Base-by-base conservation (phyloP, 2,888 invertebrate species). In the Acleris holmiana region DNA sequence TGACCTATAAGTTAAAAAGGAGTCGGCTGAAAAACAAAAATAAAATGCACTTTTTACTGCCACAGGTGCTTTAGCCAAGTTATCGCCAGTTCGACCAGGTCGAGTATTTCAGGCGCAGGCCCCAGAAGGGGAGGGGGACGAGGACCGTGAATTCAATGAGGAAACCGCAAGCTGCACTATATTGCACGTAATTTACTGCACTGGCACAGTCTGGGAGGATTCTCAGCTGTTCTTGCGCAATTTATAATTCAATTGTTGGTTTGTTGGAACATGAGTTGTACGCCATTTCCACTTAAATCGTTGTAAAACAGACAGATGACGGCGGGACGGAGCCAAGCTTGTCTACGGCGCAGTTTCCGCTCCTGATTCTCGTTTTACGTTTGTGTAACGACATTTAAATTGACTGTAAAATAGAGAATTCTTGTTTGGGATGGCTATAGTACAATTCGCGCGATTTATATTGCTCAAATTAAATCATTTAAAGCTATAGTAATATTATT, bases 21-120 rank as follows among this genome's bases (percentile, higher is more conserved):
- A 35, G 21, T 10, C 6, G 15, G 15, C 19, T 4, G 29, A 25
- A 7, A 13, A n/a, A 17, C 23, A 15, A 8, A n/a, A 21, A 51
- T 60, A 60, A 60, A 60, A 15, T n/a, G 51, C 17, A 15, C 19
- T 17, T 29, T 51, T 51, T 51, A 51, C 17, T 18, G 25, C 25
- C 4, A 17, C 46, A 13, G 25, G 46, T 57, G 21, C 5, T 35
- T 35, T 35, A 35, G 35, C 35, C 4, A 13, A 35, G 15, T 50
- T 41, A 41, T 18, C 15, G 41, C 13, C 17, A 58, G 7, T 49
- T n/a, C 23, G 18, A 50, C 18, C 5, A 15, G 44, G 44, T 44
- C 44, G 7, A 44, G 44, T 44, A 44, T 44, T 44, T 44, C 44
- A 44, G 17, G 15, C 44, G 17, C 44, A 5, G 15, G 44, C 44